Percentiles rank a stretch among this genome's conserved stretches.
These are phyloP conservation scores for Tetramorium simillimum DNA, from an alignment of 1,140 invertebrate species.

Conservation along the genomic window DNA sequence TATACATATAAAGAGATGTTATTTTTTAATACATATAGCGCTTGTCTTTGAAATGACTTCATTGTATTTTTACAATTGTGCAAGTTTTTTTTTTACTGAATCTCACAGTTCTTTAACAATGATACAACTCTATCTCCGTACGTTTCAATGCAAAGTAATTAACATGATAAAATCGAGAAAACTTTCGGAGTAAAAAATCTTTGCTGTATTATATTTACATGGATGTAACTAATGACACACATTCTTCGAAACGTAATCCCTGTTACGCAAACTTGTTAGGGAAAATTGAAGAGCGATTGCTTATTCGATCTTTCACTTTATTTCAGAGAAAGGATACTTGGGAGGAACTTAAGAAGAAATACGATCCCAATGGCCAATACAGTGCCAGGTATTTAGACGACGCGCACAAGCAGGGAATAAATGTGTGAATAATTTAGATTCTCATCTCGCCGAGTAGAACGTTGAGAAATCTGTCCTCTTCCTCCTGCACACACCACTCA, in stretches of 20 bases:
- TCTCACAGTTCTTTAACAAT: neutral
- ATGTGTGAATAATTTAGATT: constrained; percentile 58
- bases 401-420: constrained; percentile 76
- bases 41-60: neutral
- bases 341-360: constrained; percentile 86
- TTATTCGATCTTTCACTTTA: constrained; percentile 64
- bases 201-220: constrained; percentile 3
- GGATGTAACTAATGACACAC: neutral
- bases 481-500: neutral
- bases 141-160: neutral
- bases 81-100: neutral
- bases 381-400: constrained; percentile 85
- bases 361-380: constrained; percentile 86
- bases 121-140: neutral
- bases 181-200: neutral
- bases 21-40: neutral
- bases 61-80: neutral
- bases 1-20: neutral
- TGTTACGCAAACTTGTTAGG: constrained; percentile 6
- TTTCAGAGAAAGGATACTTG: constrained; percentile 87
- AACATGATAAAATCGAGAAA: neutral
- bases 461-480: constrained; percentile 17
- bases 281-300: neutral
- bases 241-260: neutral
- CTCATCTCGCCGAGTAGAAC: constrained; percentile 27